Base-by-base conservation (phyloP, 2,888 invertebrate genomes). In the Hetaerina titia region DNA sequence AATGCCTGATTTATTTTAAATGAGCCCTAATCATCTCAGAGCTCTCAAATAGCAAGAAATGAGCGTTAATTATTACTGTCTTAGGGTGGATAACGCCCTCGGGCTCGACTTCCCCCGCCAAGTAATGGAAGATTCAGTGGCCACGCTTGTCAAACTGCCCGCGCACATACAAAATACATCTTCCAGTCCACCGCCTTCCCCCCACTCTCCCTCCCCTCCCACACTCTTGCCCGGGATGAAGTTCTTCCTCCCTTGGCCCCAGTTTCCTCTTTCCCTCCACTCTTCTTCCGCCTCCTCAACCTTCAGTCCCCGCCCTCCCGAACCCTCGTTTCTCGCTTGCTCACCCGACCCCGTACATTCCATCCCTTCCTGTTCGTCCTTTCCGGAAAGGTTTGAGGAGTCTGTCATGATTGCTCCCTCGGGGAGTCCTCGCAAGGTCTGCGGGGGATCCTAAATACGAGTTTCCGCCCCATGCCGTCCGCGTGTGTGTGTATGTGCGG, bases 401-500 rank as follows among this genome's bases (percentile, higher is more conserved):
- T 81, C 81, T 81, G 81, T 81, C 81, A 25, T 81, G 31, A 81
- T 31, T 31, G 81, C 81, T 81, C 81, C n/a, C 81, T 4, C 81
- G 81, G 81, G 81, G 81, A 31, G 81, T 25, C 31, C 81, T 81
- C 4, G 25, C 31, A 13, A 0, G 69, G n/a, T 69, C 69, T n/a
- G 19, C n/a, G 6, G n/a, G 19, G 45, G 45, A 45, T 45, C 45
- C 45, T 11, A n/a, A 69, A 69, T n/a, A 69, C 45, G 45, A 45
- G 45, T 45, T n/a, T 45, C 45, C 45, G 45, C 45, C 45, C 45
- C 45, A 4, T 45, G 45, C 45, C 45, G 45, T 1, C 45, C 45
- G 45, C 45, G 45, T 45, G 45, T 45, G 45, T 45, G 45, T 45
- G 45, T 45, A 45, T 45, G 15, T 69, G 22, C 69, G 22, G 9